phyloP scores from a whole-genome alignment of 1,140 invertebrate genomes.

The Diorhabda elongata region DNA sequence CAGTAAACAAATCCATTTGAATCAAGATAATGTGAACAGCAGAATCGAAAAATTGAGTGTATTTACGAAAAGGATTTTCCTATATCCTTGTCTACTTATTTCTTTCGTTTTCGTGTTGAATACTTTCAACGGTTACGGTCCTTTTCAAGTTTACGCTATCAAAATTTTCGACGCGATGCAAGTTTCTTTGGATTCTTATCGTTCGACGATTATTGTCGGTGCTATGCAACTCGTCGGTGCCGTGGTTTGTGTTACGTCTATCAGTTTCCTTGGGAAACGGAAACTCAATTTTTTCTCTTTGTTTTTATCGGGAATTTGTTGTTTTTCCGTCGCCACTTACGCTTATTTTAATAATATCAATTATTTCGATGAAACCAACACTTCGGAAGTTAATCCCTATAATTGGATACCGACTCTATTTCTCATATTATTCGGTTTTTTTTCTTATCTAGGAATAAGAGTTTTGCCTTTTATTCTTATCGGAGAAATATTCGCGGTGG shows the following conservation, averaged over 20 bases:
- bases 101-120: slow-evolving; percentile 63
- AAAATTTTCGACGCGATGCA: slow-evolving; percentile 64
- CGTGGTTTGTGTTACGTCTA: slow-evolving; percentile 57
- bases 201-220: slow-evolving; percentile 66
- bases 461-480: slow-evolving; percentile 73
- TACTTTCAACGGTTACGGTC: slow-evolving; percentile 67
- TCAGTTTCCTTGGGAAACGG: slow-evolving; percentile 68
- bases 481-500: slow-evolving; percentile 64
- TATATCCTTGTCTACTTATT: slow-evolving; percentile 62
- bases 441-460: slow-evolving; percentile 64
- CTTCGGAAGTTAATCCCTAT: background rate
- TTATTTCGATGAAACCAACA: slow-evolving; percentile 15
- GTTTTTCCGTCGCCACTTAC: slow-evolving; percentile 56
- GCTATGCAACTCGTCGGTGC: slow-evolving; percentile 63
- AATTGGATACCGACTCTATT: slow-evolving; percentile 66
- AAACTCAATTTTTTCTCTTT: slow-evolving; percentile 64
- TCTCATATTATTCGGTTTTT: slow-evolving; percentile 62
- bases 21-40: background rate
- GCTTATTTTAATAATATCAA: slow-evolving; percentile 46
- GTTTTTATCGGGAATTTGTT: slow-evolving; percentile 57
- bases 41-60: slow-evolving; percentile 36
- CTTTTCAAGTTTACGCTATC: slow-evolving; percentile 68
- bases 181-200: slow-evolving; percentile 68
- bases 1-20: slow-evolving; percentile 28
- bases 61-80: slow-evolving; percentile 54